Conservation (phyloP, 30 jellyfish, hydroid and myxozoan genomes). For the Hydractinia echinata region DNA sequence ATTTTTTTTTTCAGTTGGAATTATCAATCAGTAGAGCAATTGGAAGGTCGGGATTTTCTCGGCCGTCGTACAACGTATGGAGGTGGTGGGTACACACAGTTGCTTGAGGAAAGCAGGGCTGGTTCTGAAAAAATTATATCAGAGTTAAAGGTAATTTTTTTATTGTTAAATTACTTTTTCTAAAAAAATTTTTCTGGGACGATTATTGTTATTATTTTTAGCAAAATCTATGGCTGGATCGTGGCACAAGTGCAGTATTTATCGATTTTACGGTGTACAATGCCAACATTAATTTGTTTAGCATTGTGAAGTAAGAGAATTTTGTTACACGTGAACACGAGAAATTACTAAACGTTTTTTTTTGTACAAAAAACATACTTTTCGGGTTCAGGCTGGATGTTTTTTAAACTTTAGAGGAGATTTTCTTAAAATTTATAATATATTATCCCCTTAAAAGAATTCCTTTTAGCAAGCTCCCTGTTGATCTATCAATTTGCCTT, state of each 20-base stretch:
- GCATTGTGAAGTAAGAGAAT: slow-evolving; percentile 76
- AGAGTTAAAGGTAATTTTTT: slow-evolving; percentile 14
- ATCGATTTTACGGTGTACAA: slow-evolving; percentile 95
- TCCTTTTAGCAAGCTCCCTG: no score
- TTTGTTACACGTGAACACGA: no score
- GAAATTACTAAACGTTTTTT: no score
- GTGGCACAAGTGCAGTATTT: slow-evolving; percentile 98
- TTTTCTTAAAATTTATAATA: no score
- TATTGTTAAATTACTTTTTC: background rate
- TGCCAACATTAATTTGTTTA: slow-evolving; percentile 93
- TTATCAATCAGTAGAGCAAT: slow-evolving; percentile 25
- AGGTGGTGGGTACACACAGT: slow-evolving; percentile 37
- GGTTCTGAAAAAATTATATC: slow-evolving; percentile 12
- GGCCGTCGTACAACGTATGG: slow-evolving; percentile 33
- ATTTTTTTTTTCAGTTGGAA: slow-evolving; percentile 26
- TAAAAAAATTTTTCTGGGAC: background rate
- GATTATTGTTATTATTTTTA: slow-evolving; percentile 14
- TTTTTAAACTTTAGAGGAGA: no score
- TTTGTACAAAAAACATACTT: no score
- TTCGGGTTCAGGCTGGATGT: no score
- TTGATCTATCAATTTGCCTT: no score
- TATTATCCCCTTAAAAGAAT: no score
- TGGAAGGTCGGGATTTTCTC: slow-evolving; percentile 27
- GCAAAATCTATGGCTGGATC: slow-evolving; percentile 86
- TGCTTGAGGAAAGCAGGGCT: slow-evolving; percentile 6